These are phyloP conservation scores for Ischnura elegans DNA, from an alignment of 2,888 invertebrate species.

Conservation along the genomic window DNA sequence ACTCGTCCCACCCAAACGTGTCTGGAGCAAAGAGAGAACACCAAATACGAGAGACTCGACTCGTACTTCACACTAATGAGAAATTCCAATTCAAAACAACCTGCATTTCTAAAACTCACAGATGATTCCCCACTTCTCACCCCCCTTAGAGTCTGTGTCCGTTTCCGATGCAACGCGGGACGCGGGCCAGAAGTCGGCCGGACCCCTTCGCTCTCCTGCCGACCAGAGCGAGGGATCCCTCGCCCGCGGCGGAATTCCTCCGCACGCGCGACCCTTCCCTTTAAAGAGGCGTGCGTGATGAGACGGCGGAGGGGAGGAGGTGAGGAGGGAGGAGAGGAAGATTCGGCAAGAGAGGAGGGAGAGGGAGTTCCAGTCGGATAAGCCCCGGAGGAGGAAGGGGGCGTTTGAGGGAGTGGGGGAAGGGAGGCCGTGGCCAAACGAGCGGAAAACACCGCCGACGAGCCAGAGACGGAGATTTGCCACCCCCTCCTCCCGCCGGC, in stretches of 20 bases:
- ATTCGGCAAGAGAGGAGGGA: neutral
- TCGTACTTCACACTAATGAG: too few species aligned
- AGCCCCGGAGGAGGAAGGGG: neutral
- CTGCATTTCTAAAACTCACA: too few species aligned
- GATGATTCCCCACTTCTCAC: too few species aligned
- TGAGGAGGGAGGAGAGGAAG: too few species aligned
- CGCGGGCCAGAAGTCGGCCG: neutral
- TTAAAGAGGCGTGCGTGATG: constrained; percentile 28
- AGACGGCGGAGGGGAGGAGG: neutral
- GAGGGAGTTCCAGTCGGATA: neutral
- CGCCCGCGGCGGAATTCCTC: neutral
- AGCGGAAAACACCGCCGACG: constrained; percentile 32
- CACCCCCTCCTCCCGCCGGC: neutral
- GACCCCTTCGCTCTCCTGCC: neutral
- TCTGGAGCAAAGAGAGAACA: too few species aligned
- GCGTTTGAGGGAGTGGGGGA: neutral
- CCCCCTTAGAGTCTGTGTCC: neutral
- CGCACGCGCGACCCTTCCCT: neutral
- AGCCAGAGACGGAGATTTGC: constrained; percentile 21
- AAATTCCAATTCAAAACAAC: too few species aligned
- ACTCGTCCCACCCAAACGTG: too few species aligned
- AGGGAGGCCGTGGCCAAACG: neutral
- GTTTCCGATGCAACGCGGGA: neutral
- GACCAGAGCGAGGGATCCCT: neutral
- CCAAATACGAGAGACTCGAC: too few species aligned